Evolutionary conservation across 2,888 invertebrate genomes (phyloP), one percentile per base, ranked within the genome.

Genomic region (Podotricha telesiphe): DNA sequence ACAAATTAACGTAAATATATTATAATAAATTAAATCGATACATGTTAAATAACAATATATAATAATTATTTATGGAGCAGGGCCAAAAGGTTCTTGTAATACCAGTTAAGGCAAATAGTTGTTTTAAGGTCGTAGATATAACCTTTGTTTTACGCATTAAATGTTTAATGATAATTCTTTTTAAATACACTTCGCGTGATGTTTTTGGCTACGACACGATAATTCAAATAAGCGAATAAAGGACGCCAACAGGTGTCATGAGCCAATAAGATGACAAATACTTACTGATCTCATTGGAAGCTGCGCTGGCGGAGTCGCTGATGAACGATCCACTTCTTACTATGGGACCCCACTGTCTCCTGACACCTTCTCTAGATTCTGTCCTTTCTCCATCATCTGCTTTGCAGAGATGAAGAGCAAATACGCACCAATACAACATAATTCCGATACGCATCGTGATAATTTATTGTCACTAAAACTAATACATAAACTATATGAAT

Each of bases 401-500:
- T 86, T 87, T 88, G 80, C 91, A 90, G 81, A 92, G 79, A 85
- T 92, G 91, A 83, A 92, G 83, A 81, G 86, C 89, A 80, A 90
- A 88, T 84, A 93, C 89, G 88, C 91, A 93, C 91, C 91, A 92
- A 88, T 91, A 93, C 76, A 93, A 85, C 83, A 91, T 85, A 82
- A 91, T 85, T 88, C 88, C 89, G 86, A 92, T 86, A 90, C 91
- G 92, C 93, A 93, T 93, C 85, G 89, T 93, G 88, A 90, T 87
- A 83, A 84, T 78, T 83, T 84, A 86, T 89, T 89, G 86, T 88
- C 89, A 91, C 86, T 85, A 86, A 79, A 84, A 80, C 82, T 86
- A 88, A 79, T 82, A 79, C 82, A 86, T 80, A 82, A 83, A 87
- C 82, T 82, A 82, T 81, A 85, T 83, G 76, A 77, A 75, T 84